Evolutionary conservation across 37 sponge, comb jelly and placozoan species (phyloP).

Genomic region (Beroe forskalii): DNA sequence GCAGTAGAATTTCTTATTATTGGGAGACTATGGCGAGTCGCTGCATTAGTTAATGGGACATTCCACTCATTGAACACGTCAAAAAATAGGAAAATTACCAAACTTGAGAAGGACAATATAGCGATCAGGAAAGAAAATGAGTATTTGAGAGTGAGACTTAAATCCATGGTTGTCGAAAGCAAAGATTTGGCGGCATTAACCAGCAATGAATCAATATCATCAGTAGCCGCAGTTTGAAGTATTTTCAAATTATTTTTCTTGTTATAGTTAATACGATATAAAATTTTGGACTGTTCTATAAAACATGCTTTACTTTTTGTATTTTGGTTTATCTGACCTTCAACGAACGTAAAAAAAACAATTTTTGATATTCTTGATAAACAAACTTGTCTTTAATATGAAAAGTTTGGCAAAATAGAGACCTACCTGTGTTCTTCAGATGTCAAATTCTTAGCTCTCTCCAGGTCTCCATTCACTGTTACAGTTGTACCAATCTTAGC

Average conservation of each 20-base stretch:
- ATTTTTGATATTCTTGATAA: no score
- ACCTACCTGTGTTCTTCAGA: not conserved
- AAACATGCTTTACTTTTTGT: no score
- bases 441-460: constrained; percentile 41
- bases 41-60: constrained; percentile 10
- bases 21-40: constrained; percentile 1
- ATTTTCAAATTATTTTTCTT: no score
- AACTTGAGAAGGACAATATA: not conserved
- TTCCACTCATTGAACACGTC: not conserved
- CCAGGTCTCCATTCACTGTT: constrained; percentile 46
- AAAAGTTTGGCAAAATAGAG: no score
- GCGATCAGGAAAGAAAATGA: constrained; percentile 24
- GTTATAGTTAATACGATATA: no score
- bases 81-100: not conserved
- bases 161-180: not conserved
- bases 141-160: not conserved
- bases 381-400: no score
- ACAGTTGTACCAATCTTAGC: constrained; percentile 1
- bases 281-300: no score
- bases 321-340: no score
- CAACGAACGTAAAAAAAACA: no score
- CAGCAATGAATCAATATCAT: no score
- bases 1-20: constrained; percentile 37
- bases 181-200: no score
- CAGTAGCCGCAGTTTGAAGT: no score